phyloP scores from a whole-genome alignment of 2,113 vertebrate species.

The Aptenodytes forsteri region DNA sequence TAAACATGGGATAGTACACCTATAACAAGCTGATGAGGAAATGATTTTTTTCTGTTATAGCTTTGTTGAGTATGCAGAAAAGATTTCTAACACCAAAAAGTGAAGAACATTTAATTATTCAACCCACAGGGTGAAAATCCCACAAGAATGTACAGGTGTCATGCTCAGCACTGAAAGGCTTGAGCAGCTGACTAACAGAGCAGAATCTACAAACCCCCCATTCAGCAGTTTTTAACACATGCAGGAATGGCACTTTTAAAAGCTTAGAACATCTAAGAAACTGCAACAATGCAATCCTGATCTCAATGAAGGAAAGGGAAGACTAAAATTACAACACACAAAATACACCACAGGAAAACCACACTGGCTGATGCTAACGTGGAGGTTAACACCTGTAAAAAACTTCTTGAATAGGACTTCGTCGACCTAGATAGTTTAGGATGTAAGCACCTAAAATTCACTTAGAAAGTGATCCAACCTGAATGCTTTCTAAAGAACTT shows the following conservation, averaged over 20 bases:
- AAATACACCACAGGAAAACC: neutral
- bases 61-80: neutral
- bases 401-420: neutral
- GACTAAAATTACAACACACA: neutral
- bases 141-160: neutral
- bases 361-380: neutral
- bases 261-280: neutral
- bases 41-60: neutral
- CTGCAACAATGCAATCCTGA: neutral
- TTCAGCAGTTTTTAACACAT: neutral
- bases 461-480: neutral
- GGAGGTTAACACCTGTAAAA: neutral
- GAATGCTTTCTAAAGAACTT: neutral
- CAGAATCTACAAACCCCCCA: neutral
- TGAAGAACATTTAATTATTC: neutral
- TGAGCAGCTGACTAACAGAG: neutral
- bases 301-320: neutral
- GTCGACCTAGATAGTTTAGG: neutral
- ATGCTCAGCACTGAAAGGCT: neutral
- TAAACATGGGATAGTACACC: neutral
- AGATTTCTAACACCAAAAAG: neutral
- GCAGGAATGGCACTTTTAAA: neutral
- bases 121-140: neutral
- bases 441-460: neutral
- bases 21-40: neutral